Conservation (phyloP, 2,797 vertebrate species). For the Gobio occitaniae region DNA sequence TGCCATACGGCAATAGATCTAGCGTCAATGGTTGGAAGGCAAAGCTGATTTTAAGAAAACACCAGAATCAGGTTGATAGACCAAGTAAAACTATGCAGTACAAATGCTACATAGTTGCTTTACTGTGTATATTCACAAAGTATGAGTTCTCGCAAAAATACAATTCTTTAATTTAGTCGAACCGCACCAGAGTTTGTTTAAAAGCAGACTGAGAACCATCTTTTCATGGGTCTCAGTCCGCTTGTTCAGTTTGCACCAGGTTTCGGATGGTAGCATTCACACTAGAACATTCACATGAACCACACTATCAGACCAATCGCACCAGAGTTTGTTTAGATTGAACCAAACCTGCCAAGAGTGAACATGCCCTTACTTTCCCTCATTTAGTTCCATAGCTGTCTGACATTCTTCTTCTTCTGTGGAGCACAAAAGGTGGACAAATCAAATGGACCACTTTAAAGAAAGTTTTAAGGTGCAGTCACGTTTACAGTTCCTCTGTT, state of each 20-base stretch:
- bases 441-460: neutral
- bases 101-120: neutral
- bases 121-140: neutral
- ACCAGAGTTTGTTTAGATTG: too few relatives aligned
- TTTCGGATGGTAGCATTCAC: neutral
- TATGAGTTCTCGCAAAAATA: neutral
- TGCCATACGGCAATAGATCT: constrained; percentile 21
- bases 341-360: too few relatives aligned
- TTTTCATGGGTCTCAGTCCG: neutral
- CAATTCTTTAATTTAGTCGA: neutral
- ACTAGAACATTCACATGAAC: too few relatives aligned
- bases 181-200: neutral
- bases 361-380: neutral
- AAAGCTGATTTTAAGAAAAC: constrained; percentile 27
- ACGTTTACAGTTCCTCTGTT: neutral
- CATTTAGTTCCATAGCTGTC: neutral
- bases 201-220: neutral
- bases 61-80: neutral
- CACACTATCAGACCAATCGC: too few relatives aligned
- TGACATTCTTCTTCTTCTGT: neutral
- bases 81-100: neutral
- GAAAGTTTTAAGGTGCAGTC: neutral
- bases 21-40: neutral
- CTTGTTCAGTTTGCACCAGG: neutral
- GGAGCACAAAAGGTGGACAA: neutral